Conservation (phyloP, 2,113 vertebrate species). For the Cepphus grylle region DNA sequence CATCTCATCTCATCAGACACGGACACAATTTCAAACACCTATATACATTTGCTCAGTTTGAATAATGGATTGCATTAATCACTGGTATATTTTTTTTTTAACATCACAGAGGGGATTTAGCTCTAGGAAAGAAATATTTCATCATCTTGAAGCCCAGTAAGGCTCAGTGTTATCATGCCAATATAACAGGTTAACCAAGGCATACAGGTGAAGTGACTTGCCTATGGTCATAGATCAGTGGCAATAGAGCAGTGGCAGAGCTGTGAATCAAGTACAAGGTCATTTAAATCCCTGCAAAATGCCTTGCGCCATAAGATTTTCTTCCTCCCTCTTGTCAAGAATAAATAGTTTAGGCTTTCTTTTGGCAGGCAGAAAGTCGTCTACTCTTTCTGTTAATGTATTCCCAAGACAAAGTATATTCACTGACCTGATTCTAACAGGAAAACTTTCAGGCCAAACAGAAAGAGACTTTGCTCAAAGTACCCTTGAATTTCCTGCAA, state of each 20-base stretch:
- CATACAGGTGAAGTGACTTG: conserved; percentile 43
- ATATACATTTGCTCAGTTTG: background rate
- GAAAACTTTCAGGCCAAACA: background rate
- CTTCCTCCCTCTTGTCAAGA: background rate
- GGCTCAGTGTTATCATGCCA: background rate
- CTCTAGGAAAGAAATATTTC: conserved; percentile 7
- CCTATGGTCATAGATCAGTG: conserved; percentile 16
- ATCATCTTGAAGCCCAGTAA: conserved; percentile 19
- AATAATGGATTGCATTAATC: conserved; percentile 1
- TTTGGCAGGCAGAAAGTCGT: background rate
- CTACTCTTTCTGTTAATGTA: background rate
- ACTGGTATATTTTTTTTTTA: background rate
- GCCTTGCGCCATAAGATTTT: background rate
- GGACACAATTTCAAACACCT: background rate
- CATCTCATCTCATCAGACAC: background rate
- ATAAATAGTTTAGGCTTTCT: conserved; percentile 23
- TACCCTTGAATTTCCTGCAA: background rate
- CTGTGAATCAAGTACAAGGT: background rate
- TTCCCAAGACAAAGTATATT: background rate
- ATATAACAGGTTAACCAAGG: background rate
- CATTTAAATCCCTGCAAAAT: conserved; percentile 35
- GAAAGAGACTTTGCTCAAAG: background rate
- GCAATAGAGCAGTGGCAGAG: conserved; percentile 8
- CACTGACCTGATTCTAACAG: background rate
- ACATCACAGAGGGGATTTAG: background rate